These are phyloP conservation scores for Shargacucullia verbasci DNA, from an alignment of 2,888 invertebrate species.

Conservation along the genomic window DNA sequence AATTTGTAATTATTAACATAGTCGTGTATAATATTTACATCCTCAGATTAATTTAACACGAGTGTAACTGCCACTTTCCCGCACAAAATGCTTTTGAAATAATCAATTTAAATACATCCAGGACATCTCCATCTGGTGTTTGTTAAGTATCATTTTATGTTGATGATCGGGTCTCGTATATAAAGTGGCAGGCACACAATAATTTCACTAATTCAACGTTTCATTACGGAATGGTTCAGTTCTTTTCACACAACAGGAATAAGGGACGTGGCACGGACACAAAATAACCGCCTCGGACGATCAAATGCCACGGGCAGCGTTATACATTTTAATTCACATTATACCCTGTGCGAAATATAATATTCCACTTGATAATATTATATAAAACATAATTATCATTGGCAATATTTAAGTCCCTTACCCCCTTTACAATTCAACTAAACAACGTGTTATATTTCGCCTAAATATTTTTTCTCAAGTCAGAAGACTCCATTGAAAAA, in stretches of 20 bases:
- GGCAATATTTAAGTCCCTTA: slow-evolving; percentile 84
- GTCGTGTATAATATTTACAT: slow-evolving; percentile 86
- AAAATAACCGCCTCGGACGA: slow-evolving; percentile 61
- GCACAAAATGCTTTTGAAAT: slow-evolving; percentile 22
- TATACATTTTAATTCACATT: slow-evolving; percentile 78
- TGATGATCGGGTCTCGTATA: slow-evolving; percentile 26
- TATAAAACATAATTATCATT: slow-evolving; percentile 81
- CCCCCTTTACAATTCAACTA: slow-evolving; percentile 80
- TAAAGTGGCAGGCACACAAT: slow-evolving; percentile 80
- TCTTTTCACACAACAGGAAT: slow-evolving; percentile 82
- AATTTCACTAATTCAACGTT: slow-evolving; percentile 77
- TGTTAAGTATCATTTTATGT: slow-evolving; percentile 4
- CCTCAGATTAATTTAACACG: slow-evolving; percentile 76
- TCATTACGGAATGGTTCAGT: slow-evolving; percentile 83
- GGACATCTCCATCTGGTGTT: slow-evolving; percentile 19
- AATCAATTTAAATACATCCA: slow-evolving; percentile 27
- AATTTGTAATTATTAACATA: slow-evolving; percentile 85
- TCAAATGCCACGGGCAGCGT: slow-evolving; percentile 67
- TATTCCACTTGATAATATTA: slow-evolving; percentile 81
- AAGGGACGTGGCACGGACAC: slow-evolving; percentile 85
- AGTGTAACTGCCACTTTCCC: slow-evolving; percentile 77
- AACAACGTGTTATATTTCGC: slow-evolving; percentile 74
- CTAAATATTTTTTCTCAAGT: slow-evolving; percentile 72
- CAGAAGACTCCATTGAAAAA: slow-evolving; percentile 60
- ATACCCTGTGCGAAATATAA: slow-evolving; percentile 86